A percentile compares a stretch with the other conserved stretches of the same genome.
These are phyloP conservation scores for Scelioninae gen. 1 DNA, from an alignment of 2,888 invertebrate species.

Conservation along the genomic window DNA sequence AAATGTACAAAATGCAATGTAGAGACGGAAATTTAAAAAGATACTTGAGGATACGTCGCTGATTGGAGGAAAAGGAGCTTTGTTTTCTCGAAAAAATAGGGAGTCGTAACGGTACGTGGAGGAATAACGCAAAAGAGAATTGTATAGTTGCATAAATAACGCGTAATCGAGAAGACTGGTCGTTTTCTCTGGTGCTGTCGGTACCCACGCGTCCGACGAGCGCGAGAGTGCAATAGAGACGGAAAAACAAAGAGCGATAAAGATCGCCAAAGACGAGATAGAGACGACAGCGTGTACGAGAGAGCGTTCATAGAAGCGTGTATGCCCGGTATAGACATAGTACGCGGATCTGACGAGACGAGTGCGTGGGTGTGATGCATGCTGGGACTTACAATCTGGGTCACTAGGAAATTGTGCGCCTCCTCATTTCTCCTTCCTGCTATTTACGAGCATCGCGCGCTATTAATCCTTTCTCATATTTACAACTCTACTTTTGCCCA, in stretches of 20 bases:
- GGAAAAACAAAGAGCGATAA: conserved; percentile 49
- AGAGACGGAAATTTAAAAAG: too few relatives aligned
- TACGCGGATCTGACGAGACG: conserved; percentile 67
- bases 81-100: conserved; percentile 33
- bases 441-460: conserved; percentile 40
- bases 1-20: too few relatives aligned
- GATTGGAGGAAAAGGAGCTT: conserved; percentile 34
- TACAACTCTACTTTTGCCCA: background rate
- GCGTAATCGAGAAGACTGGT: conserved; percentile 44
- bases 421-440: conserved; percentile 72
- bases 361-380: conserved; percentile 48
- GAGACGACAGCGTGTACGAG: conserved; percentile 15
- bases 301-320: conserved; percentile 19
- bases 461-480: conserved; percentile 41
- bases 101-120: conserved; percentile 32
- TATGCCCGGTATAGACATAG: conserved; percentile 30
- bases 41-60: too few relatives aligned
- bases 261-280: conserved; percentile 36
- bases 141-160: conserved; percentile 60
- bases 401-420: conserved; percentile 82
- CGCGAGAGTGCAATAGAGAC: conserved; percentile 4
- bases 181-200: too few relatives aligned
- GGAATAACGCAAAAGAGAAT: conserved; percentile 40
- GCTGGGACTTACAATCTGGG: conserved; percentile 75
- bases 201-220: conserved; percentile 26